These are phyloP conservation scores for Serranus cabrilla DNA, from an alignment of 2,797 vertebrate species.

Conservation along the genomic window DNA sequence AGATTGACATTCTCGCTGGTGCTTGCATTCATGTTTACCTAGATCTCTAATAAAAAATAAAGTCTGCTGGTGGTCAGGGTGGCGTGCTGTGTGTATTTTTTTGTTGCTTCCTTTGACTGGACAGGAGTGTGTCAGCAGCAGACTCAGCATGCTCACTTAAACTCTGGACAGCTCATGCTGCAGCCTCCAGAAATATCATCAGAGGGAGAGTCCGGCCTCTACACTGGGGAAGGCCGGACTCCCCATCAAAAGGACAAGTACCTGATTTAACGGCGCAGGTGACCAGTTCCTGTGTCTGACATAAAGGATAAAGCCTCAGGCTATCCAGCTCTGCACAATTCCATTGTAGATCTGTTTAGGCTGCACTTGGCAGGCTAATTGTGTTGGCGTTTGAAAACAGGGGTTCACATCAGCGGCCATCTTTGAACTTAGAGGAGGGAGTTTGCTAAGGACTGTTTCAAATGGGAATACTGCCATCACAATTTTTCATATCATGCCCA, in stretches of 20 bases:
- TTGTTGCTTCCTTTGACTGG: conserved; percentile 25
- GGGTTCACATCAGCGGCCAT: conserved; percentile 64
- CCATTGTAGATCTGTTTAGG: conserved; percentile 48
- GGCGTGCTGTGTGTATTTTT: conserved; percentile 25
- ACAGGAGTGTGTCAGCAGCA: conserved; percentile 52
- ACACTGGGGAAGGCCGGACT: neutral
- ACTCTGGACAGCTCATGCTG: conserved; percentile 17
- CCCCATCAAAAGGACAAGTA: conserved; percentile 34
- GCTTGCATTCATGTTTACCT: neutral
- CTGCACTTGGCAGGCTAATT: conserved; percentile 59
- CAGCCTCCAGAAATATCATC: conserved; percentile 44
- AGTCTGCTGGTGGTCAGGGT: conserved; percentile 19
- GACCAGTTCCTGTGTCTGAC: conserved; percentile 21
- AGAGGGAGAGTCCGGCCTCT: conserved; percentile 22
- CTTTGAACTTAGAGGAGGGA: conserved; percentile 65
- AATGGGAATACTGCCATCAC: conserved; percentile 70
- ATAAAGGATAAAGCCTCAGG: conserved; percentile 40
- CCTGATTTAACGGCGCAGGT: conserved; percentile 44
- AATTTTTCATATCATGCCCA: conserved; percentile 71
- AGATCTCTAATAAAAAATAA: conserved; percentile 3
- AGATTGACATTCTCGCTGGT: neutral
- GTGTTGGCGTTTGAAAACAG: conserved; percentile 61
- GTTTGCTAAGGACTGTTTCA: conserved; percentile 49
- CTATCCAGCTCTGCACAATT: conserved; percentile 16
- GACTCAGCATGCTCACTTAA: conserved; percentile 31